Evolutionary conservation across 2,113 vertebrate genomes (phyloP), one percentile per base, ranked within the genome.

Genomic region (Sisor rabdophorus): DNA sequence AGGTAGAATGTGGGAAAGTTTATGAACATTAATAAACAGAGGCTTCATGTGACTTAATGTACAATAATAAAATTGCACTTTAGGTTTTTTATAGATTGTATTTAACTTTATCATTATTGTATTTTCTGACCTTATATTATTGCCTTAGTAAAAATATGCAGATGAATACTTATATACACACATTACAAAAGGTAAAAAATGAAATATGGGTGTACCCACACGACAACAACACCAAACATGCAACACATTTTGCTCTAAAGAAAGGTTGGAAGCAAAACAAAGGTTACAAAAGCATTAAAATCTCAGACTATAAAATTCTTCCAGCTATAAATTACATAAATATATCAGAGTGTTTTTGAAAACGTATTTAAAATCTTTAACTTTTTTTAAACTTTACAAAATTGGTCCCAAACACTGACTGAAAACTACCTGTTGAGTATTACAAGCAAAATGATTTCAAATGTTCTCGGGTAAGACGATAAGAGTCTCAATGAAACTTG

Each of bases 11-110:
- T 54, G 48, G 15, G 52, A 54, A 64, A 63, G n/a, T 54, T 53
- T 17, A 75, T 54, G n/a, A 63, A 75, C 64, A 64, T 22, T 11
- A 53, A 11, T 53, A 75, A 30, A 50, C 24, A 32, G n/a, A 63
- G 12, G 15, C 64, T 75, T 26, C 59, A 63, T 22, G 44, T 74
- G 47, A 36, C 12, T 32, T 22, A 16, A 68, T 44, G 10, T 44
- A 44, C 40, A 44, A 10, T 44, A 44, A 44, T 44, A 44, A 44
- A 36, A 40, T 8, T 22, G 40, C 4, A 47, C 2, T 67, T 24
- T 44, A 64, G 9, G 32, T 3, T 36, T 36, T 44, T 64, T 22
- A 2, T 1, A 16, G n/a, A n/a, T n/a, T 44, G 63, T 67, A 15
- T 8, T 44, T 44, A 8, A 0, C 32, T 13, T 40, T n/a, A 63